These are phyloP conservation scores for Galeruca laticollis DNA, from an alignment of 2,888 invertebrate species.

Conservation along the genomic window DNA sequence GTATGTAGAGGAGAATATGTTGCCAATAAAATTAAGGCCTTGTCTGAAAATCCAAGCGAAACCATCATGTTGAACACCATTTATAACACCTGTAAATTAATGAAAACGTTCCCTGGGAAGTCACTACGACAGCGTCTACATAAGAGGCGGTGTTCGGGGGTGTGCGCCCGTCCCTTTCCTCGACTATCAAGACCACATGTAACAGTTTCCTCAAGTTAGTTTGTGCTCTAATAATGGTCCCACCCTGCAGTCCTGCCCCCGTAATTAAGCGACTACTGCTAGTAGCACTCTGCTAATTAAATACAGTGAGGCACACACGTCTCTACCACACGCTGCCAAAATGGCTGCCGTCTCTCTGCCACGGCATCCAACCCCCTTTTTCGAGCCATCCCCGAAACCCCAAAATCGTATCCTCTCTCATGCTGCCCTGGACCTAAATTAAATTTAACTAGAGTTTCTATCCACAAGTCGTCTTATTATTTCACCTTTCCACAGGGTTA, in stretches of 20 bases:
- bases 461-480: constrained; percentile 51
- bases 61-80: constrained; percentile 37
- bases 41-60: constrained; percentile 23
- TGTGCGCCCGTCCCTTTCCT: constrained; percentile 37
- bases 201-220: constrained; percentile 64
- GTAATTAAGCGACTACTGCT: constrained; percentile 65
- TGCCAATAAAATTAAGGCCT: constrained; percentile 28
- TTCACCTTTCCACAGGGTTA: constrained; percentile 25
- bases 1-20: constrained; percentile 16
- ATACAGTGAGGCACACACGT: constrained; percentile 63
- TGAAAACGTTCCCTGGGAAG: constrained; percentile 35
- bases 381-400: constrained; percentile 14
- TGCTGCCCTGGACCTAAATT: constrained; percentile 62
- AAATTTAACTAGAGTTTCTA: constrained; percentile 64
- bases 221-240: constrained; percentile 63
- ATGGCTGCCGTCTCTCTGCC: constrained; percentile 50
- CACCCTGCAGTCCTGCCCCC: constrained; percentile 62
- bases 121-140: constrained; percentile 31
- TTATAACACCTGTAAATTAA: constrained; percentile 44
- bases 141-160: constrained; percentile 26
- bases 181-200: constrained; percentile 60
- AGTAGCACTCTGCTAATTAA: constrained; percentile 65
- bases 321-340: constrained; percentile 62
- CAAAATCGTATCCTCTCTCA: constrained; percentile 41
- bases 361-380: constrained; percentile 19